Evolutionary conservation across 2,888 invertebrate genomes (phyloP).

Genomic region (Lasioglossum pauxillum): DNA sequence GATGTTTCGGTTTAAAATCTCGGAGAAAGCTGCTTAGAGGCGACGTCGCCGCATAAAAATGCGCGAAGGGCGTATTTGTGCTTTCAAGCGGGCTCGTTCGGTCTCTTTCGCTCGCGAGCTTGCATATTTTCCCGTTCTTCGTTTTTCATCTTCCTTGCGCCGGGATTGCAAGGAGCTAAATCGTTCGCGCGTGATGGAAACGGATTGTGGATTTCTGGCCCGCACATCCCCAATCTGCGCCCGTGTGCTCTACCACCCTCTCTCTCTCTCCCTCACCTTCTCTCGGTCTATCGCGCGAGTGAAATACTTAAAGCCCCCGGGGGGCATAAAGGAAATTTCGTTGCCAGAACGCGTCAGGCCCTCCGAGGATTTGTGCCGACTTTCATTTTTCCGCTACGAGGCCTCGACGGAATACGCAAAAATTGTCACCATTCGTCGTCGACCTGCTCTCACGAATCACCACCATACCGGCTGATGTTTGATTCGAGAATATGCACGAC

Average conservation of each 20-base stretch:
- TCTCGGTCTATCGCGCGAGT: conserved; percentile 34
- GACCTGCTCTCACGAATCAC: background rate
- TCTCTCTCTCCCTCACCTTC: conserved; percentile 27
- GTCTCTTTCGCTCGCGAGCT: conserved; percentile 23
- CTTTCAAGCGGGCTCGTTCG: conserved; percentile 52
- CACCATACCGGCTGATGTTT: background rate
- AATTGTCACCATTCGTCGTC: conserved; percentile 7
- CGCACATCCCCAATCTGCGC: conserved; percentile 71
- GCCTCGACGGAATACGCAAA: background rate
- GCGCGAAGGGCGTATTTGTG: conserved; percentile 68
- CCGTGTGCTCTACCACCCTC: conserved; percentile 37
- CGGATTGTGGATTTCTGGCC: conserved; percentile 77
- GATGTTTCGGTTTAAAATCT: conserved; percentile 79
- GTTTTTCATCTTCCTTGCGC: conserved; percentile 48
- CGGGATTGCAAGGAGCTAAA: conserved; percentile 69
- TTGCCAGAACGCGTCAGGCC: conserved; percentile 67
- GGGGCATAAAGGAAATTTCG: conserved; percentile 70
- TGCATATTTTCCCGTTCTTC: conserved; percentile 50
- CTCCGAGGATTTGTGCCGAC: conserved; percentile 71
- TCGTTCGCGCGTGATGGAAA: conserved; percentile 79
- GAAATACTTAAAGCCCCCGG: conserved; percentile 74
- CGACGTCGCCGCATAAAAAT: conserved; percentile 72
- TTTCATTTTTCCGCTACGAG: conserved; percentile 53
- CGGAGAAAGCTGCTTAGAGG: conserved; percentile 81
- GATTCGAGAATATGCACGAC: background rate